Evolutionary conservation across 2,888 invertebrate genomes (phyloP).

Genomic region (Hypena proboscidalis): DNA sequence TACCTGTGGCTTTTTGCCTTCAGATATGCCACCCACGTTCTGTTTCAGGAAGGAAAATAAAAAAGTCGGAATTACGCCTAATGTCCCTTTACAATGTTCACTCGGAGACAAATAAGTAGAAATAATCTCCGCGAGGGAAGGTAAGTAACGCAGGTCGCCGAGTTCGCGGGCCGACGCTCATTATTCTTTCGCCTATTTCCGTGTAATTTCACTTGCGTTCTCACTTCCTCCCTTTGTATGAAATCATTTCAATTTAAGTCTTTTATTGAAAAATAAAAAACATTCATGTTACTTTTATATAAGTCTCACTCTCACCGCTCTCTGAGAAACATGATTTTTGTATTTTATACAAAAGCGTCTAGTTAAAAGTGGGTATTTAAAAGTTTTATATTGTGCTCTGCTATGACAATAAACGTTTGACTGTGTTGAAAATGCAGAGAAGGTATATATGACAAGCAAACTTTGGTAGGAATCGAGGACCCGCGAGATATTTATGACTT

Average conservation of each 20-base stretch:
- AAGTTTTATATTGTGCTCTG: slow-evolving; percentile 41
- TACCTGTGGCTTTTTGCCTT: slow-evolving; percentile 27
- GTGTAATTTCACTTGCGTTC: slow-evolving; percentile 73
- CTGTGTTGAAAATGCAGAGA: slow-evolving; percentile 47
- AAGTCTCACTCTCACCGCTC: slow-evolving; percentile 30
- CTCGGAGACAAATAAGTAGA: slow-evolving; percentile 69
- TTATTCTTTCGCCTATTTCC: slow-evolving; percentile 70
- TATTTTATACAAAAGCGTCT: slow-evolving; percentile 29
- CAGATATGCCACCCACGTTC: slow-evolving; percentile 28
- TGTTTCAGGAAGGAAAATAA: slow-evolving; percentile 50
- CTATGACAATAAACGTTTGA: slow-evolving; percentile 51
- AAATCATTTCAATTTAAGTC: slow-evolving; percentile 72
- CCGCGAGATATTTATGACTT: slow-evolving; percentile 75
- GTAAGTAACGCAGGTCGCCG: slow-evolving; percentile 52
- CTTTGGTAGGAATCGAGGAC: slow-evolving; percentile 68
- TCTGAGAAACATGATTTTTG: slow-evolving; percentile 32
- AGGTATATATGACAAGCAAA: slow-evolving; percentile 63
- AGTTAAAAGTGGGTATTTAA: slow-evolving; percentile 42
- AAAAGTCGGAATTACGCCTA: slow-evolving; percentile 55
- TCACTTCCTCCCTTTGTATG: slow-evolving; percentile 70
- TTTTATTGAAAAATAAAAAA: slow-evolving; percentile 65
- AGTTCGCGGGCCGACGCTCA: slow-evolving; percentile 54
- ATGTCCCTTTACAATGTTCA: slow-evolving; percentile 57
- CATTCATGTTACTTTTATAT: slow-evolving; percentile 54
- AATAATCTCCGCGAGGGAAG: slow-evolving; percentile 60